Base-by-base conservation (phyloP, 2,888 invertebrate genomes). In the Eulithis prunata region DNA sequence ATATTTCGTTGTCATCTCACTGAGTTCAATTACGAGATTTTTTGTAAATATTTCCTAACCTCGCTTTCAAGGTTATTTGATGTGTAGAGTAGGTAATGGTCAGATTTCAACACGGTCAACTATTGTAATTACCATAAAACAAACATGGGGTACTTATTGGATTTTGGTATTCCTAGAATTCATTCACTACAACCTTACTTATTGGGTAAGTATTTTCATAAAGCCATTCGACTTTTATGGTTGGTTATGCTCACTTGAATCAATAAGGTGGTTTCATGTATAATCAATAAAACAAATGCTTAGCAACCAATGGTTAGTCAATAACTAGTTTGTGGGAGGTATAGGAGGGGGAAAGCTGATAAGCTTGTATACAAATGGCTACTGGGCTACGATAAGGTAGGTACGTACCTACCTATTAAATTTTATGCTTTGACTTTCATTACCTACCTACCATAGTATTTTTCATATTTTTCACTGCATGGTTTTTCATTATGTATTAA, bases 61-160 rank as follows among this genome's bases (percentile, higher is more conserved):
- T 91, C 86, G 87, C 71, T 78, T 75, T 85, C 89, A 89, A 89
- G 88, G 89, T 71, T 68, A 14, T 45, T n/a, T 62, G 71, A 72
- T 68, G 71, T 78, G 74, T 69, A 84, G 87, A 87, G 85, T n/a
- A n/a, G n/a, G n/a, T 85, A 70, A 67, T 72, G 75, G 69, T 77
- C 75, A 76, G 73, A 75, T 76, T 74, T 75, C 77, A 69, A 71
- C 71, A 72, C 60, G 62, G 68, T 71, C 13, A 12, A 28, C 14
- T 46, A 46, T n/a, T 46, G 12, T 46, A 4, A 46, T 46, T 13
- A 46, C 10, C 46, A 12, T n/a, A 4, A 13, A 46, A 46, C 46
- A n/a, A 41, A 21, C 21, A 21, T 21, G 21, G 21, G 21, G 21
- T 21, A 21, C 21, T 8, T 1, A 11, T 41, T 0, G 41, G 41